phyloP scores from a whole-genome alignment of 2,888 invertebrate genomes.

The Macropis europaea region DNA sequence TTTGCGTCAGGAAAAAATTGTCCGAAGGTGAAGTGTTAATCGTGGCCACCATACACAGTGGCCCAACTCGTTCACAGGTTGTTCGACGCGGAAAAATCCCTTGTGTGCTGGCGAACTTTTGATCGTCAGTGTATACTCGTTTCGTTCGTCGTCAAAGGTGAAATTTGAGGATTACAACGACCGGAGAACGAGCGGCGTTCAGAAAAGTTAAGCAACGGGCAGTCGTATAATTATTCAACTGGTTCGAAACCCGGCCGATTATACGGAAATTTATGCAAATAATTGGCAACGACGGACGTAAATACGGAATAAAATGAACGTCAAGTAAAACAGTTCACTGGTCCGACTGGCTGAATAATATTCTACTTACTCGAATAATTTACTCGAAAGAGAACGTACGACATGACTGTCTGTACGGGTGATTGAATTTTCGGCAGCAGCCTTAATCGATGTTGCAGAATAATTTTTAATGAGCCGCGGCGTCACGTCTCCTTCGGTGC shows the following conservation, averaged over 20 bases:
- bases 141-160: no score
- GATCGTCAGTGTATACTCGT: no score
- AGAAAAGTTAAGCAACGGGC: neutral
- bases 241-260: neutral
- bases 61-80: no score
- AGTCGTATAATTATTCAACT: conserved; percentile 4
- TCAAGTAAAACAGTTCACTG: neutral
- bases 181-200: no score
- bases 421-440: conserved; percentile 16
- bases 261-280: conserved; percentile 8
- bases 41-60: no score
- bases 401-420: neutral
- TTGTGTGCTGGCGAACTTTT: no score
- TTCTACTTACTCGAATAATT: neutral
- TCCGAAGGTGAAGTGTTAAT: no score
- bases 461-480: conserved; percentile 29
- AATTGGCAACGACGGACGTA: neutral
- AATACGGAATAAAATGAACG: neutral
- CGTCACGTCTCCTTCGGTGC: conserved; percentile 2
- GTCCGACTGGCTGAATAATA: neutral
- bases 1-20: no score
- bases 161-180: no score
- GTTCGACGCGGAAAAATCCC: no score
- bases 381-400: neutral
- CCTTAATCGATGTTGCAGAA: conserved; percentile 9